Evolutionary conservation across 1,140 invertebrate species (phyloP).

Genomic region (Carcinoscorpius rotundicauda): DNA sequence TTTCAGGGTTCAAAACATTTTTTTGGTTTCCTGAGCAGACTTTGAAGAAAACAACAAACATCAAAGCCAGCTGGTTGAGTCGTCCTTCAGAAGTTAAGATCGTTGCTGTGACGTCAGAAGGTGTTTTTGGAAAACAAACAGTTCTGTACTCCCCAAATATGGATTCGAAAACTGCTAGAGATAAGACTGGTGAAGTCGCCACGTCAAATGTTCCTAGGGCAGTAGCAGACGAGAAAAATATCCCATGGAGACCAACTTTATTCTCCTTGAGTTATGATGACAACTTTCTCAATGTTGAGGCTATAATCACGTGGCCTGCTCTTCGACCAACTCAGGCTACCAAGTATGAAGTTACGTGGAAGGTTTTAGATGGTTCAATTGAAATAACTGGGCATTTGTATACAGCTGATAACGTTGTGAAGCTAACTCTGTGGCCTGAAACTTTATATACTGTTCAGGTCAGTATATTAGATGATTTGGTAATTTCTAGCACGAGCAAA

Average conservation of each 20-base stretch:
- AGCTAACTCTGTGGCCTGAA: conserved; percentile 62
- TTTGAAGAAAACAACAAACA: too few species aligned
- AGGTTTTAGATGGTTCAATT: conserved; percentile 52
- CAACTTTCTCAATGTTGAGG: conserved; percentile 13
- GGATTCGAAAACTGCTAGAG: too few species aligned
- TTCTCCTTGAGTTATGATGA: conserved; percentile 6
- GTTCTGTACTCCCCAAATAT: too few species aligned
- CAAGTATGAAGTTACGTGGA: conserved; percentile 67
- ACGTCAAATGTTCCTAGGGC: not conserved
- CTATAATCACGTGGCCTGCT: conserved; percentile 25
- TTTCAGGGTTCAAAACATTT: too few species aligned
- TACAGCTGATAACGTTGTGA: conserved; percentile 60
- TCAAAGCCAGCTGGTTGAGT: too few species aligned
- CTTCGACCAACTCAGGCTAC: conserved; percentile 22
- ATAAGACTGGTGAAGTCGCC: not conserved
- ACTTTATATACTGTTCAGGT: conserved; percentile 67
- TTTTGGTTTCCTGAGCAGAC: too few species aligned
- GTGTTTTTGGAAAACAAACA: too few species aligned
- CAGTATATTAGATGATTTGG: conserved; percentile 1
- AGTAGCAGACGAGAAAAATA: not conserved
- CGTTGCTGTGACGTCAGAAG: too few species aligned
- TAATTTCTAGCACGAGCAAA: too few species aligned
- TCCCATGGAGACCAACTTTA: conserved; percentile 14
- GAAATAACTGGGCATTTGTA: conserved; percentile 70
- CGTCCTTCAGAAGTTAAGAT: too few species aligned